phyloP scores from a whole-genome alignment of 1,140 invertebrate genomes.

The Pararge aegeria region DNA sequence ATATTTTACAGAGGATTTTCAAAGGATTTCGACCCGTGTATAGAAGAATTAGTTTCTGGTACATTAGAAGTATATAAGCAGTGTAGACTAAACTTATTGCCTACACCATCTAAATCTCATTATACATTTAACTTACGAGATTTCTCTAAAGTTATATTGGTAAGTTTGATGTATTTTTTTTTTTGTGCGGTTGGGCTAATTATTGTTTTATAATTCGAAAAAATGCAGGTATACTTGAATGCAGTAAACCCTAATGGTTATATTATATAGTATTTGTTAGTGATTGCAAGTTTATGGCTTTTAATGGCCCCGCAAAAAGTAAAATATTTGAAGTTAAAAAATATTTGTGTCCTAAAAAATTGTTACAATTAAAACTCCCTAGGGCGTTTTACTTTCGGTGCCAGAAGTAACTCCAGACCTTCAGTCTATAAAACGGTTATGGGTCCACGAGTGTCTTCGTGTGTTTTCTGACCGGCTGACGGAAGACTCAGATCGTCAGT shows the following conservation, averaged over 20 bases:
- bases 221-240: too few relatives aligned
- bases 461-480: slow-evolving; percentile 97
- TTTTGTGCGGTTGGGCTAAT: too few relatives aligned
- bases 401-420: slow-evolving; percentile 95
- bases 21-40: slow-evolving; percentile 96
- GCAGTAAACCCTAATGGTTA: too few relatives aligned
- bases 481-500: slow-evolving; percentile 89
- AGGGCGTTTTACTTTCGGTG: slow-evolving; percentile 95
- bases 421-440: slow-evolving; percentile 93
- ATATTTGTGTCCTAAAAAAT: too few relatives aligned
- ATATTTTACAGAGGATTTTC: slow-evolving; percentile 88
- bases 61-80: slow-evolving; percentile 94
- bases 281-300: too few relatives aligned
- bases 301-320: background rate
- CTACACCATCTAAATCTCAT: slow-evolving; percentile 95
- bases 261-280: too few relatives aligned
- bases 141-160: slow-evolving; percentile 95
- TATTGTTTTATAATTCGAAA: too few relatives aligned
- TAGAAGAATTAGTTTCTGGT: slow-evolving; percentile 92
- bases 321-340: background rate
- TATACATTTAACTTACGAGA: slow-evolving; percentile 97
- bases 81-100: slow-evolving; percentile 90
- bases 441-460: slow-evolving; percentile 96
- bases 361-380: slow-evolving; percentile 14
- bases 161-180: slow-evolving; percentile 39